Percentiles rank a stretch among this genome's conserved stretches.
Conservation (phyloP, 1,140 invertebrate genomes). For the Microplitis demolitor region DNA sequence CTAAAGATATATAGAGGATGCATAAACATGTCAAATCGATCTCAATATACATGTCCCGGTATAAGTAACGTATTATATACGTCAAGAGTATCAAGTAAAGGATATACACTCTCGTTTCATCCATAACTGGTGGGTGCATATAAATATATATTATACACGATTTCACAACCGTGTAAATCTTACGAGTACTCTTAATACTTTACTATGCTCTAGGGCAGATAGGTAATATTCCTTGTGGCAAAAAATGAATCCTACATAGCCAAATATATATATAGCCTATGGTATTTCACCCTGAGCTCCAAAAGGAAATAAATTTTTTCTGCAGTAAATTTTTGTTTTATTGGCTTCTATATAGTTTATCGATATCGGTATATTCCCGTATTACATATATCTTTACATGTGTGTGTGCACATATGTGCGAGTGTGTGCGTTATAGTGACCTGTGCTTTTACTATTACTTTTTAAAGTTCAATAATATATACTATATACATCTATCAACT, state of each 20-base stretch:
- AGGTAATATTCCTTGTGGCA: constrained; percentile 25
- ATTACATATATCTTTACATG: too few species aligned
- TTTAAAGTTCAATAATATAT: not conserved
- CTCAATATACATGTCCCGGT: not conserved
- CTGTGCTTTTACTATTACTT: constrained; percentile 2
- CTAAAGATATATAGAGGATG: not conserved
- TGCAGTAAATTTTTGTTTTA: constrained; percentile 35
- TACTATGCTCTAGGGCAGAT: constrained; percentile 20
- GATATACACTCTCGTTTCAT: constrained; percentile 12
- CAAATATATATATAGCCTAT: not conserved
- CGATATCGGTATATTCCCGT: constrained; percentile 40
- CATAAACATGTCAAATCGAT: constrained; percentile 8
- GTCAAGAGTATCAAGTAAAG: not conserved
- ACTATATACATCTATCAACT: too few species aligned
- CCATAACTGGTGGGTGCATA: constrained; percentile 13
- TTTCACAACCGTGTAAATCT: constrained; percentile 46
- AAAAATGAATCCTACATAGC: constrained; percentile 3
- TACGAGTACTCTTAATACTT: constrained; percentile 43
- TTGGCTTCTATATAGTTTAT: constrained; percentile 39
- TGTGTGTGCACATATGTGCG: not conserved
- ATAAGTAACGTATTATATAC: not conserved
- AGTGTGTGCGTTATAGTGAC: not conserved
- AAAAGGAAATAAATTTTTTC: constrained; percentile 13
- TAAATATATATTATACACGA: constrained; percentile 29
- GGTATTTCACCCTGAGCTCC: not conserved